Conservation (phyloP, 2,888 invertebrate genomes). For the Deroplatys truncata region DNA sequence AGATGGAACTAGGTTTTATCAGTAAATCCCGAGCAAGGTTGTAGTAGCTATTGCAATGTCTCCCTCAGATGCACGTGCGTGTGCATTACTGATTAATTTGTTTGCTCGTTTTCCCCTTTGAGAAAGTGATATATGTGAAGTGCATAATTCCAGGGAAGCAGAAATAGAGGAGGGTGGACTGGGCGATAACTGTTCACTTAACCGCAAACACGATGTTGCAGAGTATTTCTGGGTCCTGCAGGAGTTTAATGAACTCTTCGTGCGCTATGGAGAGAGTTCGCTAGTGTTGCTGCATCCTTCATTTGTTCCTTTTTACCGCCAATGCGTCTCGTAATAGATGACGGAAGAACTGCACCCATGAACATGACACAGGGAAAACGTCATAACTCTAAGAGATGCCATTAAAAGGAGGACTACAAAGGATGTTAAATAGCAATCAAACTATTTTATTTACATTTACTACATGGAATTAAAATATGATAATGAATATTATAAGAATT, state of each 20-base stretch:
- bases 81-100: neutral
- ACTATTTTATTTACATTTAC: too few relatives aligned
- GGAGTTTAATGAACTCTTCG: neutral
- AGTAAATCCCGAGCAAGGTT: too few relatives aligned
- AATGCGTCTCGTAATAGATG: too few relatives aligned
- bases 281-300: neutral
- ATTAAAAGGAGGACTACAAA: too few relatives aligned
- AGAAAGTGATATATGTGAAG: neutral
- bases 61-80: neutral
- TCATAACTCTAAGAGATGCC: too few relatives aligned
- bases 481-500: too few relatives aligned
- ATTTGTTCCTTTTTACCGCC: neutral
- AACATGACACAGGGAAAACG: too few relatives aligned
- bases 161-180: neutral
- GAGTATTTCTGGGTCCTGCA: neutral
- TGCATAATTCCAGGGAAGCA: neutral
- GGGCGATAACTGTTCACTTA: neutral
- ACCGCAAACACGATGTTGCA: neutral
- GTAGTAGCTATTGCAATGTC: too few relatives aligned
- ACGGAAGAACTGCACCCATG: too few relatives aligned
- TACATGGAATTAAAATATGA: too few relatives aligned
- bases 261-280: neutral
- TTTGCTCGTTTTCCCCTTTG: neutral
- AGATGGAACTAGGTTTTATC: too few relatives aligned
- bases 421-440: too few relatives aligned